These are phyloP conservation scores for Octomys mimax DNA, from an alignment of 2,797 vertebrate species.

Conservation along the genomic window DNA sequence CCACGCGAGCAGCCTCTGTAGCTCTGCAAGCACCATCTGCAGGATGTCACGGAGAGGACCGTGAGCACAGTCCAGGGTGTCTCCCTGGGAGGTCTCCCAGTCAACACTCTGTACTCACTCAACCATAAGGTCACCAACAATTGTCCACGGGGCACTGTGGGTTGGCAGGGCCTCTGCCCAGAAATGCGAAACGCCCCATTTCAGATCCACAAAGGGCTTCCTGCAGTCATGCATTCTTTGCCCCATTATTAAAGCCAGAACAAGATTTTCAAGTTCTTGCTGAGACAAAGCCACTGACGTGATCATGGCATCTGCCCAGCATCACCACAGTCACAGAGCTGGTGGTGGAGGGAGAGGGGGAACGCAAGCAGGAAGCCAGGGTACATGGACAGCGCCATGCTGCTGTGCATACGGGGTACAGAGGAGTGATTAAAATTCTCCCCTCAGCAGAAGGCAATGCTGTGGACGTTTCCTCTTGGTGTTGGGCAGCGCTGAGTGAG, in stretches of 20 bases:
- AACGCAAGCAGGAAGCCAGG: too few species aligned
- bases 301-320: background rate
- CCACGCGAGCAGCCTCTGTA: too few species aligned
- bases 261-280: background rate
- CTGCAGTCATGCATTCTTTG: background rate
- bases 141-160: background rate
- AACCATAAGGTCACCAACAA: background rate
- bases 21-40: background rate
- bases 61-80: background rate
- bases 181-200: background rate
- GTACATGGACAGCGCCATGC: accelerated
- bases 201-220: background rate
- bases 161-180: background rate
- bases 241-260: slow-evolving; percentile 58
- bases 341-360: background rate
- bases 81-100: background rate
- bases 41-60: background rate
- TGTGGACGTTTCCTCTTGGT: accelerated
- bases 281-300: background rate
- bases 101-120: background rate
- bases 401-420: accelerated
- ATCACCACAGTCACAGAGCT: accelerated
- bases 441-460: background rate
- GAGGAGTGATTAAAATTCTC: background rate
- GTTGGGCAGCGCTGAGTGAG: background rate